phyloP scores from a whole-genome alignment of 2,888 invertebrate genomes.

The Ellobium chinense region DNA sequence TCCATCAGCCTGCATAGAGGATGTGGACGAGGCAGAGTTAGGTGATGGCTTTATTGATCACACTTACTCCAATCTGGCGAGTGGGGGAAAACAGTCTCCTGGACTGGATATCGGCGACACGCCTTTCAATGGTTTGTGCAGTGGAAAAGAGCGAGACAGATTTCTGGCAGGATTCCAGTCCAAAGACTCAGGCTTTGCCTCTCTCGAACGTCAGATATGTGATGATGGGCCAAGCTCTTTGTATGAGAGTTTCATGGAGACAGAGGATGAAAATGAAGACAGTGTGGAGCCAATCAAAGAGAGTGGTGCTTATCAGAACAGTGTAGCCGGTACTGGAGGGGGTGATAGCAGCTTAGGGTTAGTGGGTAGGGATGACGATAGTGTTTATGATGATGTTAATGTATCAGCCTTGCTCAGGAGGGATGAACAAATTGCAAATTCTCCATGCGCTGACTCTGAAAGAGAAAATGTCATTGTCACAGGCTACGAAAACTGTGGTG shows the following conservation, averaged over 20 bases:
- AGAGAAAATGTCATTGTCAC: constrained; percentile 24
- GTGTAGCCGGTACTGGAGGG: neutral
- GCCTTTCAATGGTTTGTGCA: neutral
- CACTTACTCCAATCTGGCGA: neutral
- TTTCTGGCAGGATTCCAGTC: constrained; percentile 18
- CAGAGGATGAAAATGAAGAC: constrained; percentile 8
- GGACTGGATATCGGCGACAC: neutral
- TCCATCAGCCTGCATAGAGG: neutral
- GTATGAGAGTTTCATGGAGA: constrained; percentile 8
- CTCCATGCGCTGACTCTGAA: constrained; percentile 14
- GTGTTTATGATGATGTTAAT: constrained; percentile 31
- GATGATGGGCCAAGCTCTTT: neutral
- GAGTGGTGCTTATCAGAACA: neutral
- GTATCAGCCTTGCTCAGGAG: constrained; percentile 3
- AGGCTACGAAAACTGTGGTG: constrained; percentile 5
- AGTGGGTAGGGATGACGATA: neutral
- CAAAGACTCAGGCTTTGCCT: constrained; percentile 45
- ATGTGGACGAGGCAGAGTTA: constrained; percentile 13
- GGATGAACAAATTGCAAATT: neutral
- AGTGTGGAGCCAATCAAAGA: neutral
- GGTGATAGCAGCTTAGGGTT: neutral
- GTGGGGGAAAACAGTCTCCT: neutral
- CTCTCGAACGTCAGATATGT: constrained; percentile 37
- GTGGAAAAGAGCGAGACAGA: neutral
- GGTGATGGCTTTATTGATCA: neutral